Evolutionary conservation across 92 coral and sea anemone species (phyloP), one percentile per base, ranked within the genome.

Genomic region (Pocillopora meandrina): DNA sequence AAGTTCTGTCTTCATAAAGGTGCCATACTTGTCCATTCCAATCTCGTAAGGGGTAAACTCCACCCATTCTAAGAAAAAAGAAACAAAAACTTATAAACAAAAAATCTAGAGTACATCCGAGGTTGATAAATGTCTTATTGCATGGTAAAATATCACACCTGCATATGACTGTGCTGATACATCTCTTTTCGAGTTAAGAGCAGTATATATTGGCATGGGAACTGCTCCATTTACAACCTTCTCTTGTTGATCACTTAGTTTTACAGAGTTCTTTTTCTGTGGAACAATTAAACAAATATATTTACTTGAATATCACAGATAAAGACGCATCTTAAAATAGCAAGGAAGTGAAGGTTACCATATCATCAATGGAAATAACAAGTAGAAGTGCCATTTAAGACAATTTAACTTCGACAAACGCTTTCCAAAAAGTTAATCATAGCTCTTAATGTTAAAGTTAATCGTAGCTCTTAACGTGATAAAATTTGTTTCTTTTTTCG

Each of bases 21-120:
- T 87, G 63, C 98, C 98, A 82, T 95, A 95, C 81, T 92, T 95
- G 26, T 95, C 92, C 76, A 93, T 84, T 61, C 98, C 98, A 65
- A 90, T 73, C 82, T 95, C 98, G 71, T 85, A 93, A 16, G 98
- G 98, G 1, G 97, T 88, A 72, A 95, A 95, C 58, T 95, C 98
- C 13, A 95, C 87, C 98, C 98, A 95, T 83, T 95, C 98, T 94
- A 78, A 73, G 52, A 17, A 31, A 63, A 14, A 64, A 62, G 5
- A 83, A 1, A 33, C 16, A 55, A 2, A 26, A 47, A 10, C 17
- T 70, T 18, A 82, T 12, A 19, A 5, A n/a, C 42, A 19, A n/a
- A 6, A 10, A 12, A 77, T 59, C 52, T 52, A 1, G 57, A 59
- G 11, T 17, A 16, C 0, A 16, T 10, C 31, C 13, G n/a, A 13